These are phyloP conservation scores for Leguminivora glycinivorella DNA, from an alignment of 1,140 invertebrate species.

Conservation along the genomic window DNA sequence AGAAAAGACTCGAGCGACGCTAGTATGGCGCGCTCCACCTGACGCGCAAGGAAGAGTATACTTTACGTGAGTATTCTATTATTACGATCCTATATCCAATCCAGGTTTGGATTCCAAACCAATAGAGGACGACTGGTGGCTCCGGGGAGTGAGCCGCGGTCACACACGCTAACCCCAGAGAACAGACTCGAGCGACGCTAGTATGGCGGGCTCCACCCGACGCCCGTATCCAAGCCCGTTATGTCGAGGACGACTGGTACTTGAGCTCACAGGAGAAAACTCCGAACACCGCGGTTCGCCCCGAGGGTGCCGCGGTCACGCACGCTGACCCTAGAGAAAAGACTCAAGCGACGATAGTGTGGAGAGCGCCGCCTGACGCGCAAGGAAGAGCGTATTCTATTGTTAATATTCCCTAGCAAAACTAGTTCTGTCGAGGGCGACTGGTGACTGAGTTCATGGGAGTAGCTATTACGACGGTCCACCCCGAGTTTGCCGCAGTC, in stretches of 20 bases:
- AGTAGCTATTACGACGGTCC: too few species aligned
- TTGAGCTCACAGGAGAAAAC: slow-evolving; percentile 85
- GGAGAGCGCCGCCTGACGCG: slow-evolving; percentile 84
- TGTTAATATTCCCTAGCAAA: slow-evolving; percentile 70
- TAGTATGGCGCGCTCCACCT: slow-evolving; percentile 86
- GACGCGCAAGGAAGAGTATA: slow-evolving; percentile 84
- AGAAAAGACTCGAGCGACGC: slow-evolving; percentile 84
- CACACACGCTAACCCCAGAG: slow-evolving; percentile 87
- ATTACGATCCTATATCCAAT: slow-evolving; percentile 69
- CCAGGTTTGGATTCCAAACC: too few species aligned
- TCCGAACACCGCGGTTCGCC: slow-evolving; percentile 85
- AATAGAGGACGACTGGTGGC: too few species aligned
- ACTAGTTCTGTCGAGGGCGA: too few species aligned
- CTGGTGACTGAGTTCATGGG: too few species aligned
- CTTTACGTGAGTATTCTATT: slow-evolving; percentile 83
- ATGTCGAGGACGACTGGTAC: slow-evolving; percentile 84
- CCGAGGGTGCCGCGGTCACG: slow-evolving; percentile 88
- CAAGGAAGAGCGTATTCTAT: slow-evolving; percentile 80
- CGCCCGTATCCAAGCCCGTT: slow-evolving; percentile 86
- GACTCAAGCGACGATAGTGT: slow-evolving; percentile 84
- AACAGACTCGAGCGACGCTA: slow-evolving; percentile 85
- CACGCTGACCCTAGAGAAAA: slow-evolving; percentile 89
- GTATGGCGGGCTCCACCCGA: slow-evolving; percentile 86
- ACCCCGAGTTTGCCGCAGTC: too few species aligned
- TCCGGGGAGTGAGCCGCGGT: slow-evolving; percentile 90